These are phyloP conservation scores for Prolemur simus DNA, from an alignment of 2,113 vertebrate species.

Conservation along the genomic window DNA sequence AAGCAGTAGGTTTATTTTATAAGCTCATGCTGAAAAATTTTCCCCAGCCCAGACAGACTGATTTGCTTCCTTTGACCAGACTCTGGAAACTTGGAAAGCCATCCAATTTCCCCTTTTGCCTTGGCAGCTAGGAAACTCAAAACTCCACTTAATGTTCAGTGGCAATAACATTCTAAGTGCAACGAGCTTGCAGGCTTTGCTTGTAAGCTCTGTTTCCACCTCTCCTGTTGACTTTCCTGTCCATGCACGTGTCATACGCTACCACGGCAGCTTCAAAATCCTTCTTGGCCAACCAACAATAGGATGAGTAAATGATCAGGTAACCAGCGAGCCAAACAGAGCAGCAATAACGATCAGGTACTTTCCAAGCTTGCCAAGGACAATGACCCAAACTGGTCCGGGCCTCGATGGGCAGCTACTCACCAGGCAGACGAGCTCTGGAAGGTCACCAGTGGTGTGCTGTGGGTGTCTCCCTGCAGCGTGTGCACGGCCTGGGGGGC, in stretches of 20 bases:
- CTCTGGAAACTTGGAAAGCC: not conserved
- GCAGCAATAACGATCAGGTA: fast-evolving
- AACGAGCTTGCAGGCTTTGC: not conserved
- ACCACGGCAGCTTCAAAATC: fast-evolving
- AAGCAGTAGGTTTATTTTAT: not conserved
- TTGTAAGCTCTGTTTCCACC: not conserved
- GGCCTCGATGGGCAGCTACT: slow-evolving; percentile 42
- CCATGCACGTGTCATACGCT: fast-evolving
- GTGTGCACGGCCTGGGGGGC: slow-evolving; percentile 89
- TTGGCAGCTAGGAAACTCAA: slow-evolving; percentile 32
- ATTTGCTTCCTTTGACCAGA: not conserved
- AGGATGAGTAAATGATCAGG: not conserved
- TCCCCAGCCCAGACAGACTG: not conserved
- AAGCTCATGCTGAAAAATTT: not conserved
- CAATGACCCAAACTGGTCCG: fast-evolving
- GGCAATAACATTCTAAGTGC: not conserved
- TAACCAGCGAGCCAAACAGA: fast-evolving
- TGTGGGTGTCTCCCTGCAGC: slow-evolving; percentile 89
- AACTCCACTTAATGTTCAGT: fast-evolving
- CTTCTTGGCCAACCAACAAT: not conserved
- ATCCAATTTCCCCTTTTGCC: not conserved
- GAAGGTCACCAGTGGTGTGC: slow-evolving; percentile 90
- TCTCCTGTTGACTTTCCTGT: not conserved
- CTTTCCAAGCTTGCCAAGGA: not conserved
- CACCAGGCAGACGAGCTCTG: slow-evolving; percentile 96